Base-by-base conservation (phyloP, 2,888 invertebrate genomes). In the Magallana nippona region DNA sequence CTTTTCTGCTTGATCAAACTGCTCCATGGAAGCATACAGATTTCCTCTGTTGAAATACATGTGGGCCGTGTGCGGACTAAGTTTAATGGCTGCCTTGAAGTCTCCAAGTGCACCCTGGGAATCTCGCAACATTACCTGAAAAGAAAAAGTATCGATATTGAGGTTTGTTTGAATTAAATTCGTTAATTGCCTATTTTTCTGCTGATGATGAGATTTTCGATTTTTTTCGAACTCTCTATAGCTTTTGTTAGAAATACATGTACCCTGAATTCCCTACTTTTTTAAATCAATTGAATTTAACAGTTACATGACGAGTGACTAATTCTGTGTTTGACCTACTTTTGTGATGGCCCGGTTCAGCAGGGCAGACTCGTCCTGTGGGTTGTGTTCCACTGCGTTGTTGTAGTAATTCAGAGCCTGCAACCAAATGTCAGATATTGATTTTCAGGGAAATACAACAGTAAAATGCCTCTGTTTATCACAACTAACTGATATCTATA, bases 41-140 rank as follows among this genome's bases (percentile, higher is more conserved):
- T 94, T 94, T 17, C 91, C 94, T 83, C 94, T 86, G 90, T 94
- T 94, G 86, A 94, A 93, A 89, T 93, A 94, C 86, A 94, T 92
- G 86, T 94, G 94, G 10, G 94, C 93, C 0, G 93, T 93, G 87
- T 91, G 89, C 0, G 94, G 94, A 82, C 93, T 93, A 82, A 94
- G 86, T 71, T 90, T 88, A 80, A 92, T 90, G 44, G 94, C 94
- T 27, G 84, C 82, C 19, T 90, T 88, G 86, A 94, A 94, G 88
- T 94, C 94, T 55, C 83, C 88, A 85, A 94, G 87, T 0, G 94
- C 94, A 15, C 94, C 93, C 63, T 88, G 82, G 1, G 91, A 87
- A 88, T 94, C 93, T 84, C 91, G 89, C 85, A 93, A 83, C 90
- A 94, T 88, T 27, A 93, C 94, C 93, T 94, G 89, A 44, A 44